phyloP scores from a whole-genome alignment of 2,888 invertebrate genomes.

The Andrena minutula region DNA sequence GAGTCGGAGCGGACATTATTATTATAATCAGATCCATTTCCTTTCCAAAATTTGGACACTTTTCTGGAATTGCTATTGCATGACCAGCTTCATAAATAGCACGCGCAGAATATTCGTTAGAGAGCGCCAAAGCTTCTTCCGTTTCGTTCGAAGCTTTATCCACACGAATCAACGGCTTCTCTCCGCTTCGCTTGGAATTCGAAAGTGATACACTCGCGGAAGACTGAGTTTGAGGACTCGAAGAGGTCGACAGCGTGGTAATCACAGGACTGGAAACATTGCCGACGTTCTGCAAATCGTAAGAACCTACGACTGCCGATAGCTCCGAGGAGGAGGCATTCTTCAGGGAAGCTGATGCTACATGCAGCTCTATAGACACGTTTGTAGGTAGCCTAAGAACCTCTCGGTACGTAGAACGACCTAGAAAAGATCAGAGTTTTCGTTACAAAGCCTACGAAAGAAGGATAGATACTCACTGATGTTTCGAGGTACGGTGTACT shows the following conservation, averaged over 20 bases:
- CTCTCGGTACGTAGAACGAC: slow-evolving; percentile 61
- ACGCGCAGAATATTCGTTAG: slow-evolving; percentile 84
- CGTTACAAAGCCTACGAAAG: neutral
- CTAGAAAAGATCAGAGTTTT: slow-evolving; percentile 44
- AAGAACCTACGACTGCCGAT: slow-evolving; percentile 29
- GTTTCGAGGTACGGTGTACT: slow-evolving; percentile 70
- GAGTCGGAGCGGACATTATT: slow-evolving; percentile 89
- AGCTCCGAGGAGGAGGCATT: slow-evolving; percentile 66
- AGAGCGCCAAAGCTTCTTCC: slow-evolving; percentile 84
- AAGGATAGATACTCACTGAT: slow-evolving; percentile 71
- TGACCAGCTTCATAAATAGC: slow-evolving; percentile 81
- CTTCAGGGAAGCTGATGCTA: slow-evolving; percentile 45
- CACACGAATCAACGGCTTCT: slow-evolving; percentile 59
- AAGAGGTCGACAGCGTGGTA: slow-evolving; percentile 64
- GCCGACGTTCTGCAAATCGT: slow-evolving; percentile 51
- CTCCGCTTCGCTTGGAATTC: slow-evolving; percentile 58
- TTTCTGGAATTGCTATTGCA: slow-evolving; percentile 76
- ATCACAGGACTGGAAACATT: slow-evolving; percentile 51
- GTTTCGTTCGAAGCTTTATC: slow-evolving; percentile 50
- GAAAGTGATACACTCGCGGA: slow-evolving; percentile 61
- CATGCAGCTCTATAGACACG: slow-evolving; percentile 59
- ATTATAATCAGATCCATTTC: slow-evolving; percentile 86
- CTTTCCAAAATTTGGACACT: slow-evolving; percentile 82
- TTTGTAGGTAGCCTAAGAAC: slow-evolving; percentile 61
- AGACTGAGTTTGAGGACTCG: slow-evolving; percentile 65